Evolutionary conservation across 1,140 invertebrate genomes (phyloP).

Genomic region (Ctenoplectra terminalis): DNA sequence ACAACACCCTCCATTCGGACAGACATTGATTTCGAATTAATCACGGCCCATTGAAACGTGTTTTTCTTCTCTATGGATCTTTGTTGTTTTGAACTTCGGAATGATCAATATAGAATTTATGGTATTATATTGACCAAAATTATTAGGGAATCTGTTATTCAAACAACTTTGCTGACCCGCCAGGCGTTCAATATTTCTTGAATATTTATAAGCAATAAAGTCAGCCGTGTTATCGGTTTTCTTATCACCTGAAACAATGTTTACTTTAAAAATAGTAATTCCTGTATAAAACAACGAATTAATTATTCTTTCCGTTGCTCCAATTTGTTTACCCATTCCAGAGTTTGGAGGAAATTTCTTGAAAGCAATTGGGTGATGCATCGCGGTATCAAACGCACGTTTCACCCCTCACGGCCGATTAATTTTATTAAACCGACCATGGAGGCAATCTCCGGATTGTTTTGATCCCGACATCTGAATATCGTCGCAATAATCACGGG

Average conservation of each 20-base stretch:
- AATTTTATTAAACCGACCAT: no score
- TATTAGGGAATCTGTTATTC: background rate
- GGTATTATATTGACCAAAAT: background rate
- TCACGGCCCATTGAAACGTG: background rate
- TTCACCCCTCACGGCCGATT: no score
- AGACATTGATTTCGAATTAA: constrained; percentile 44
- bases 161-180: background rate
- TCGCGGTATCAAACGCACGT: no score
- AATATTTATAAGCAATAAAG: background rate
- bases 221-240: background rate
- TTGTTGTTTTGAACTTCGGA: background rate
- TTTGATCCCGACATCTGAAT: no score
- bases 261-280: no score
- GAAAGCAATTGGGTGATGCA: no score
- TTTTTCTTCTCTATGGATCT: background rate
- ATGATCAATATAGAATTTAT: background rate
- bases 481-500: no score
- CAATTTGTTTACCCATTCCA: no score
- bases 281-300: no score
- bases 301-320: no score
- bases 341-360: no score
- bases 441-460: no score
- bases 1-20: background rate
- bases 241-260: background rate
- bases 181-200: background rate